These are phyloP conservation scores for Kobus ellipsiprymnus DNA, from an alignment of 2,113 vertebrate species.

Conservation along the genomic window DNA sequence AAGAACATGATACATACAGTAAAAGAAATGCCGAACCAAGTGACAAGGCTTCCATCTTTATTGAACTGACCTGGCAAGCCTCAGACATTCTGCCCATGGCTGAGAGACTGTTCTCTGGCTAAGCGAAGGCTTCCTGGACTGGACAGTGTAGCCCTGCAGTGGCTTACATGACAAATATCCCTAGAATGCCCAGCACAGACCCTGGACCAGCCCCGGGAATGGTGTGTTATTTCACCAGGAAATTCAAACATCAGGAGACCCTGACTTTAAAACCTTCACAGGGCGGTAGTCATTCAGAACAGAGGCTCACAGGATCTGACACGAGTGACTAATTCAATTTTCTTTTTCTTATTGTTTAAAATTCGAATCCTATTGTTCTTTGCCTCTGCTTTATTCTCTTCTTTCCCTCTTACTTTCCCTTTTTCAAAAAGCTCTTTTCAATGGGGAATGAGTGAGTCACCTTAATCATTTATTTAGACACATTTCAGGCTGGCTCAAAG, in stretches of 20 bases:
- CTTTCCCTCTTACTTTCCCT: conserved; percentile 14
- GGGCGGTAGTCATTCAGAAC: not conserved
- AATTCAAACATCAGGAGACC: not conserved
- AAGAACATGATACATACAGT: not conserved
- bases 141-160: not conserved
- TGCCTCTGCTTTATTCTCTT: not conserved
- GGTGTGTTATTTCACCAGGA: conserved; percentile 21
- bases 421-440: not conserved
- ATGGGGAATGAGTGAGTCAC: not conserved
- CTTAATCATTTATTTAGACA: conserved; percentile 9
- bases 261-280: not conserved
- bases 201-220: not conserved
- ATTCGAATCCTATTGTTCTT: not conserved
- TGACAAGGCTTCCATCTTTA: not conserved
- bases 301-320: not conserved
- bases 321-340: not conserved
- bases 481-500: not conserved
- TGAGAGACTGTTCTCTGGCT: not conserved
- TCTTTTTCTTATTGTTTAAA: conserved; percentile 1
- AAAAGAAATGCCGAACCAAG: not conserved
- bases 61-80: accelerated
- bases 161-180: not conserved
- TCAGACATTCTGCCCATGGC: not conserved
- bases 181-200: not conserved
- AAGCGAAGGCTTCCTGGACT: not conserved